These are phyloP conservation scores for Panagrolaimus sp. DNA, from an alignment of 1,140 invertebrate species.

Conservation along the genomic window DNA sequence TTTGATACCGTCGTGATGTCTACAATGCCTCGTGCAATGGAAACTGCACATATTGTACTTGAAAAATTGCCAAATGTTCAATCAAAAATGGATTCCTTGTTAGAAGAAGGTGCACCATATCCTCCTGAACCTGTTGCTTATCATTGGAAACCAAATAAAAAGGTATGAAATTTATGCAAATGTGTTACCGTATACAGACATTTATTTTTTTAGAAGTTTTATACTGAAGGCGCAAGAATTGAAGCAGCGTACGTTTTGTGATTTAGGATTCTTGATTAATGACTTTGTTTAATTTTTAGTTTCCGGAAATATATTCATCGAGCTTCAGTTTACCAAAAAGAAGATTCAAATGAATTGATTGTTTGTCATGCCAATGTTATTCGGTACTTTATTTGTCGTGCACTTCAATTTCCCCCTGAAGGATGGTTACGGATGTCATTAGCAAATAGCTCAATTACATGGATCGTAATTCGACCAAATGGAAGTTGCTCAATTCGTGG, in stretches of 20 bases:
- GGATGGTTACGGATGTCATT: conserved; percentile 87
- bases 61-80: conserved; percentile 61
- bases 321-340: conserved; percentile 72
- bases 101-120: conserved; percentile 89
- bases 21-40: conserved; percentile 83
- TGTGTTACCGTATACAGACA: conserved; percentile 5
- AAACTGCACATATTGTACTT: conserved; percentile 79
- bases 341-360: conserved; percentile 81
- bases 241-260: no score
- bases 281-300: no score
- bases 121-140: conserved; percentile 77
- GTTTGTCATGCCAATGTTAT: conserved; percentile 98
- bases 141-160: conserved; percentile 75
- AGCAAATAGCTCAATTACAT: conserved; percentile 86
- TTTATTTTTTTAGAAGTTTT: conserved; percentile 72
- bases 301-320: conserved; percentile 89
- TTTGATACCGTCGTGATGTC: conserved; percentile 64
- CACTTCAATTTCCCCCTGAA: conserved; percentile 91
- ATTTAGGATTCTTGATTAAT: no score
- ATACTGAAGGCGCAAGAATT: conserved; percentile 85
- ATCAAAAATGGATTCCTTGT: conserved; percentile 60
- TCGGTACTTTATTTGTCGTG: conserved; percentile 89
- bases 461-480: conserved; percentile 75
- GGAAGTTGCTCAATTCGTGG: conserved; percentile 75
- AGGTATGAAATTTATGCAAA: conserved; percentile 62